Evolutionary conservation across 2,797 vertebrate genomes (phyloP), one percentile per base, ranked within the genome.

Genomic region (Sardinella longiceps): DNA sequence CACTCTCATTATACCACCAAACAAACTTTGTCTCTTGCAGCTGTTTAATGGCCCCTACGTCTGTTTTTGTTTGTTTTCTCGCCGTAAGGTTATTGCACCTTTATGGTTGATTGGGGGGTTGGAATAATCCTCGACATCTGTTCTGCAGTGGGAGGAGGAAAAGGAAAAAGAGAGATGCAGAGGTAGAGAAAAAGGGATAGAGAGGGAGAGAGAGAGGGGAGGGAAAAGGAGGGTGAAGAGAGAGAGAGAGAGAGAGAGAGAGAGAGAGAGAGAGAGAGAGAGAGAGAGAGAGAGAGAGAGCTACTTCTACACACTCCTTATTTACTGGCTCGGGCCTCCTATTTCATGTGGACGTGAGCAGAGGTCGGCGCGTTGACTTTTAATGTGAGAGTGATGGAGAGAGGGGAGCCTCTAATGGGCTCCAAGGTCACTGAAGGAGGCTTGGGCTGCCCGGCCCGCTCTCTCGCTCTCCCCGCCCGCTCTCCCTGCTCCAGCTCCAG

Each of bases 21-120:
- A 90, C 92, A 94, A 93, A 95, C 94, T 94, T 94, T 94, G 91
- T 94, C 92, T 95, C 91, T 90, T 94, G 93, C 94, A 96, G 94
- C 94, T 96, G 95, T 95, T 95, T 95, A 94, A 95, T 93, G 92
- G 92, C 90, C 53, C 86, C 70, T 92, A 89, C 92, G 92, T 94
- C 95, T 96, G 94, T 94, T 94, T 95, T 94, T 95, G 94, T 96
- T 96, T 95, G 94, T 95, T 95, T 94, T 92, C 94, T 92, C 90
- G 80, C 94, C 90, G 92, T 95, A 94, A 95, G 95, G 95, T 95
- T 95, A 95, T 95, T 96, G 94, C 95, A 95, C 94, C 94, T 95
- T 96, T 96, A 96, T 95, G 95, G 95, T 92, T 93, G 95, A 93
- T 95, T 89, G 87, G 95, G 93, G 95, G 93, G 87, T 95, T 94